A percentile compares a stretch with the other conserved stretches of the same genome.
phyloP scores from a whole-genome alignment of 2,888 invertebrate species.

The Plebejus anna region DNA sequence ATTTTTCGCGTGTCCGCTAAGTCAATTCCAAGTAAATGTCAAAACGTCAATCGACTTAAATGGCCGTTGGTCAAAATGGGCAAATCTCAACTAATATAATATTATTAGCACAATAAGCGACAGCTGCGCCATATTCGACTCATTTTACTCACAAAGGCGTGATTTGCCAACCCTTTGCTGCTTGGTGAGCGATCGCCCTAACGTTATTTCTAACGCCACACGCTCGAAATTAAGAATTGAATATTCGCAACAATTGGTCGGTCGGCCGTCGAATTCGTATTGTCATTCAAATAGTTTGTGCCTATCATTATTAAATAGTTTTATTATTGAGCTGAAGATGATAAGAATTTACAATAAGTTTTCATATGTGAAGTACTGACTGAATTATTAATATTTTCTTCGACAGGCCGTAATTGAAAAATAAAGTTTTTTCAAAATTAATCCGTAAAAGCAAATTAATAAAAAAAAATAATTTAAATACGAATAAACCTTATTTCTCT shows the following conservation, averaged over 20 bases:
- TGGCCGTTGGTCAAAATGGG: conserved; percentile 22
- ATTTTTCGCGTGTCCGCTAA: background rate
- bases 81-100: conserved; percentile 42
- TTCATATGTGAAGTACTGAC: background rate
- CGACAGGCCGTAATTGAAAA: background rate
- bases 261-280: background rate
- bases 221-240: conserved; percentile 25
- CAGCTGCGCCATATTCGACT: conserved; percentile 56
- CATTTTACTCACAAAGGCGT: conserved; percentile 57
- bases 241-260: background rate
- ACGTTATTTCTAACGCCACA: conserved; percentile 31
- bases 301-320: background rate
- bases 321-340: background rate
- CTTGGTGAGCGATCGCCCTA: conserved; percentile 44
- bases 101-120: conserved; percentile 54
- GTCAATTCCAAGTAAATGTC: conserved; percentile 15
- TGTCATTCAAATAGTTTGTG: background rate
- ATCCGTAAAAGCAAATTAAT: background rate
- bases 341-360: background rate
- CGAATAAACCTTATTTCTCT: background rate
- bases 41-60: conserved; percentile 10
- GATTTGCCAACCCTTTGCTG: conserved; percentile 72
- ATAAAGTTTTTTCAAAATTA: background rate
- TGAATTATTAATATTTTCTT: background rate
- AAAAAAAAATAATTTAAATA: background rate